phyloP scores from a whole-genome alignment of 2,113 vertebrate genomes.

The Sinosuthora webbiana region DNA sequence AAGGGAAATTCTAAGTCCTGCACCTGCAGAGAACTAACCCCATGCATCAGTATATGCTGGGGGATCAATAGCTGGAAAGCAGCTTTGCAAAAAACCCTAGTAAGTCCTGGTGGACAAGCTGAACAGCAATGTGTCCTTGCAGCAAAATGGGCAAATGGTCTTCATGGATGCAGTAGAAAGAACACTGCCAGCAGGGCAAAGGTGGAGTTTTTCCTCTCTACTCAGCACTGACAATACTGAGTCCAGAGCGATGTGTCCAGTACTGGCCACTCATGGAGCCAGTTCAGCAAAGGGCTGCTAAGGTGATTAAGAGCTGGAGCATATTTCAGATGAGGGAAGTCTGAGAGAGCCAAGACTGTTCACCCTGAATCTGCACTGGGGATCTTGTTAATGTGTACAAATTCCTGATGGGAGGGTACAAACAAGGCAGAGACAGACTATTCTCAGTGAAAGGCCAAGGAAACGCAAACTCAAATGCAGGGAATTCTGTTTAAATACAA shows the following conservation, averaged over 20 bases:
- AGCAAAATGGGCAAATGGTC: background rate
- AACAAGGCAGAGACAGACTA: background rate
- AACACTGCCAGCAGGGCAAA: background rate
- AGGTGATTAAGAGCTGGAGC: background rate
- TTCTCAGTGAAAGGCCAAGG: background rate
- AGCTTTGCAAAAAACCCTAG: background rate
- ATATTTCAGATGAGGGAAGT: background rate
- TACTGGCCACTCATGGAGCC: background rate
- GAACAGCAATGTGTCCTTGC: background rate
- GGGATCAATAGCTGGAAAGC: background rate
- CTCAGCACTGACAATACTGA: background rate
- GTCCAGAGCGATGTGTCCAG: background rate
- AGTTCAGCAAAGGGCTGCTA: background rate
- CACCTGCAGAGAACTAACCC: background rate
- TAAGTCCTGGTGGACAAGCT: background rate
- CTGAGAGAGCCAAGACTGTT: background rate
- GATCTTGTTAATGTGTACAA: background rate
- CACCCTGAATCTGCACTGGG: background rate
- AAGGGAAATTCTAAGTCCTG: background rate
- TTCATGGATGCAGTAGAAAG: background rate
- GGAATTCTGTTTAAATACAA: background rate
- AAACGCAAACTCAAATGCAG: background rate
- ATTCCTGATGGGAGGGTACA: background rate
- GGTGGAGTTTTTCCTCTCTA: background rate
- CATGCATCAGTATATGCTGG: background rate